Conservation (phyloP, 2,797 vertebrate genomes). For the Glossophaga mutica region DNA sequence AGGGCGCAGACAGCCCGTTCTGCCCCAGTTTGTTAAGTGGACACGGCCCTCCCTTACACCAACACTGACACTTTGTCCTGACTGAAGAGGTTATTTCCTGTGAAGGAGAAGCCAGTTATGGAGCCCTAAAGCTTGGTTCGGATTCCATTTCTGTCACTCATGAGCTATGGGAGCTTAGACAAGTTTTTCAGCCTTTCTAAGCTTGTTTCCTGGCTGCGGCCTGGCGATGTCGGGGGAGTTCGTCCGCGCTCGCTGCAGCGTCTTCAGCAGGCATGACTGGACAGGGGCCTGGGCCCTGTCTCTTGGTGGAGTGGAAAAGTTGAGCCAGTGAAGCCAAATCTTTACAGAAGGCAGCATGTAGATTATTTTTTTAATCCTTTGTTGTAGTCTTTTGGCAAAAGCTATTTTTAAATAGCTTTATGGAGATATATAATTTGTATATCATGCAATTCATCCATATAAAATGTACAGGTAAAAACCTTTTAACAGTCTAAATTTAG, state of each 20-base stretch:
- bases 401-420: neutral
- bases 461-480: neutral
- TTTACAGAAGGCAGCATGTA: neutral
- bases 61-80: neutral
- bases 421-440: neutral
- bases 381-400: neutral
- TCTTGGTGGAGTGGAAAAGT: conserved; percentile 12
- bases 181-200: neutral
- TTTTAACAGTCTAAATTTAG: conserved; percentile 8
- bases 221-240: conserved; percentile 42
- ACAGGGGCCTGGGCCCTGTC: neutral
- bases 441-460: neutral
- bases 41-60: neutral
- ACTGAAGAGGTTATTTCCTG: neutral
- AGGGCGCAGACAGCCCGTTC: neutral
- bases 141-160: neutral
- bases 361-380: no score
- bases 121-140: neutral
- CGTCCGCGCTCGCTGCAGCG: conserved; percentile 65
- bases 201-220: neutral
- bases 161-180: neutral
- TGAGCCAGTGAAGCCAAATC: conserved; percentile 47
- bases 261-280: conserved; percentile 37
- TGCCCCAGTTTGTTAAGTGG: neutral
- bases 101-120: neutral